Evolutionary conservation across 2,113 vertebrate genomes (phyloP).

Genomic region (Rhinolophus sinicus): DNA sequence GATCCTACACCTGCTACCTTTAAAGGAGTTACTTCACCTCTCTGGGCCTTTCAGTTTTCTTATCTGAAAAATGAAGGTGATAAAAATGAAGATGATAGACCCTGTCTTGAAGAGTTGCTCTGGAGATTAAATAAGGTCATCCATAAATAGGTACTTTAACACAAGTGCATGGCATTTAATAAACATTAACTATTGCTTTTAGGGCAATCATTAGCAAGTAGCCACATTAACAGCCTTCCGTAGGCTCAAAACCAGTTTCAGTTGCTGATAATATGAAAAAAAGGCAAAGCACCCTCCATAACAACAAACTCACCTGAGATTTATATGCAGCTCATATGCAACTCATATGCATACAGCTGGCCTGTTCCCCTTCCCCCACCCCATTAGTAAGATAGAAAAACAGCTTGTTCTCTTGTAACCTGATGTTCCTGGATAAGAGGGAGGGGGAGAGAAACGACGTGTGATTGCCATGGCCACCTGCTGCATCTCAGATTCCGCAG

Average conservation of each 20-base stretch:
- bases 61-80: constrained; percentile 58
- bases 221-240: not conserved
- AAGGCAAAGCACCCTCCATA: constrained; percentile 40
- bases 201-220: constrained; percentile 36
- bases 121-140: constrained; percentile 49
- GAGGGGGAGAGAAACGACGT: constrained; percentile 45
- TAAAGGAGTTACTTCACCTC: constrained; percentile 16
- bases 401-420: constrained; percentile 74
- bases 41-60: constrained; percentile 30
- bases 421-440: constrained; percentile 73
- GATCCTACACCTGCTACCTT: not conserved
- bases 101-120: constrained; percentile 8
- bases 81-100: constrained; percentile 51
- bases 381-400: constrained; percentile 73
- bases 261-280: not conserved
- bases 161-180: not conserved
- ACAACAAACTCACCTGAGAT: constrained; percentile 55
- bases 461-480: constrained; percentile 69
- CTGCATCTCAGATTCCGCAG: constrained; percentile 52
- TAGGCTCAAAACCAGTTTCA: constrained; percentile 50
- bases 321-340: constrained; percentile 65
- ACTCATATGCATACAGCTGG: constrained; percentile 73
- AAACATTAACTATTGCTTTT: constrained; percentile 52
- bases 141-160: constrained; percentile 39
- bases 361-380: constrained; percentile 30